These are phyloP conservation scores for Myiagra hebetior DNA, from an alignment of 2,113 vertebrate genomes.

Conservation along the genomic window DNA sequence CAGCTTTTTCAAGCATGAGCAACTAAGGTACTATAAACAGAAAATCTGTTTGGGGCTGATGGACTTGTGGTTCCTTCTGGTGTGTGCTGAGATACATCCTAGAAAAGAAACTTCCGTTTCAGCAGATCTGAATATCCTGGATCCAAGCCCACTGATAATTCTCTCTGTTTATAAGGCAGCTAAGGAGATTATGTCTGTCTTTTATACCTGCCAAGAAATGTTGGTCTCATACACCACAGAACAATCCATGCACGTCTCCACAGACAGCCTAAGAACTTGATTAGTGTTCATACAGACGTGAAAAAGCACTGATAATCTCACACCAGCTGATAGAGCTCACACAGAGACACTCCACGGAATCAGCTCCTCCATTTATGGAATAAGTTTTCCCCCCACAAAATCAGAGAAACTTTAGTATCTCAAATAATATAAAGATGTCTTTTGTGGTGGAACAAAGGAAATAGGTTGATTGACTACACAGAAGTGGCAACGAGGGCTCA, in stretches of 20 bases:
- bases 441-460: neutral
- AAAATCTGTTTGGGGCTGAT: neutral
- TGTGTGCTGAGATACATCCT: neutral
- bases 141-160: neutral
- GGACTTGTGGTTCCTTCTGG: neutral
- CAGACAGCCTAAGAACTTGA: neutral
- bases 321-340: neutral
- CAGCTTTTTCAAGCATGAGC: neutral
- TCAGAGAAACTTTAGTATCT: neutral
- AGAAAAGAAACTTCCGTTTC: neutral
- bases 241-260: neutral
- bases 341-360: neutral
- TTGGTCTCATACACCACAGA: neutral
- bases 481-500: neutral
- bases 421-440: neutral
- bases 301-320: neutral
- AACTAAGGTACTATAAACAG: neutral
- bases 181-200: neutral
- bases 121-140: neutral
- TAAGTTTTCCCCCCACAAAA: accelerated
- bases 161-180: neutral
- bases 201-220: neutral
- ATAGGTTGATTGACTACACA: neutral
- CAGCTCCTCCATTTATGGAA: neutral
- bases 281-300: neutral